A percentile compares a stretch with the other conserved stretches of the same genome.
These are phyloP conservation scores for Numenius arquata DNA, from an alignment of 2,113 vertebrate genomes.

Conservation along the genomic window DNA sequence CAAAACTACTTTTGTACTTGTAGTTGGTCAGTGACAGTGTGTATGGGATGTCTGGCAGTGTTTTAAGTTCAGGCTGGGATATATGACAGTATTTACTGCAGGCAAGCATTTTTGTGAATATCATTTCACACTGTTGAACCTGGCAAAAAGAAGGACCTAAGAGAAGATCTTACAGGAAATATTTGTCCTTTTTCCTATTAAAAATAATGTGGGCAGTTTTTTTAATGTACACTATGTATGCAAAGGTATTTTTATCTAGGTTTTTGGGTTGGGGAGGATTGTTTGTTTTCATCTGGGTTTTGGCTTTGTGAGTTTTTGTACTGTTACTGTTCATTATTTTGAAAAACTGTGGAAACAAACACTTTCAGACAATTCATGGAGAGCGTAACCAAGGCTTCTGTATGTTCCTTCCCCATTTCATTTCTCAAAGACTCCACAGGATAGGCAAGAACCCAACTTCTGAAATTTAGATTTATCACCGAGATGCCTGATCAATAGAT, in stretches of 20 bases:
- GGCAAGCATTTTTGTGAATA: background rate
- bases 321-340: background rate
- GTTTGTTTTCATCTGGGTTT: background rate
- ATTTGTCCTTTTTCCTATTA: background rate
- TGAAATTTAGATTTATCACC: constrained; percentile 38
- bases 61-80: background rate
- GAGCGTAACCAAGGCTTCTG: background rate
- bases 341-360: background rate
- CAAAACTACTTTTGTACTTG: background rate
- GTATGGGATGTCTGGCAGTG: background rate
- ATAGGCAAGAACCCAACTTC: background rate
- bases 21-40: background rate
- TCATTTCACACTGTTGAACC: background rate
- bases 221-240: background rate
- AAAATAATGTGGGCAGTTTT: accelerated
- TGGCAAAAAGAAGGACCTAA: background rate
- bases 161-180: background rate
- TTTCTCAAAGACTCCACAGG: background rate
- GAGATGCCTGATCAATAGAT: background rate
- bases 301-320: background rate
- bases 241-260: background rate
- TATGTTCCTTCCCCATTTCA: background rate
- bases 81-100: background rate
- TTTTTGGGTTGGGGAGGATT: accelerated
- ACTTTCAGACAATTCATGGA: background rate